Evolutionary conservation across 2,888 invertebrate genomes (phyloP).

Genomic region (Drosophila buzzatii): DNA sequence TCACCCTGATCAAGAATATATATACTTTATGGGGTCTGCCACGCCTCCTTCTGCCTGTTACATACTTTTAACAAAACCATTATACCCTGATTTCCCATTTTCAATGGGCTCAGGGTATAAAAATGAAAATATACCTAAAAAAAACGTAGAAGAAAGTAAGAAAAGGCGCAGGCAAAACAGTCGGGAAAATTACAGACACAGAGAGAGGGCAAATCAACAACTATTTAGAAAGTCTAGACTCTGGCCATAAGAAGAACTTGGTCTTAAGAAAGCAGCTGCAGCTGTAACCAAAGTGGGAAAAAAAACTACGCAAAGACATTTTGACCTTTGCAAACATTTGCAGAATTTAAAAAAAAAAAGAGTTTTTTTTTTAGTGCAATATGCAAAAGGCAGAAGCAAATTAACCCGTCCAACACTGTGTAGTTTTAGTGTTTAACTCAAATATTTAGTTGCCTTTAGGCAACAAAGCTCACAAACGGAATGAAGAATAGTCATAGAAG

Average conservation of each 20-base stretch:
- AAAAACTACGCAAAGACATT: slow-evolving; percentile 4
- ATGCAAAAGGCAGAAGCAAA: slow-evolving; percentile 9
- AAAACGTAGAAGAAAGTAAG: slow-evolving; percentile 25
- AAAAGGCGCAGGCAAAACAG: slow-evolving; percentile 60
- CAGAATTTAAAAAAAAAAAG: slow-evolving; percentile 2
- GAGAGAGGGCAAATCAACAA: slow-evolving; percentile 41
- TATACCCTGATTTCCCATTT: too few relatives aligned
- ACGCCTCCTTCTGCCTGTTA: too few relatives aligned
- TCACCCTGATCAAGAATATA: too few relatives aligned
- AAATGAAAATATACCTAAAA: slow-evolving; percentile 1
- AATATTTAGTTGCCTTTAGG: slow-evolving; percentile 6
- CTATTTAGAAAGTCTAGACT: slow-evolving; percentile 32
- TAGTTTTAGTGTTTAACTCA: background rate
- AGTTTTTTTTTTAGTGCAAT: background rate
- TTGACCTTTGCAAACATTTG: slow-evolving; percentile 28
- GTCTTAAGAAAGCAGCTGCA: background rate
- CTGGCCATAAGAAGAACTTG: slow-evolving; percentile 2
- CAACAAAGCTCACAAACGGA: background rate
- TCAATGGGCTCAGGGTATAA: too few relatives aligned
- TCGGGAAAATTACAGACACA: slow-evolving; percentile 5
- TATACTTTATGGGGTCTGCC: too few relatives aligned
- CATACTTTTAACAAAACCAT: too few relatives aligned
- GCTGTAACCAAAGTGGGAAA: background rate
- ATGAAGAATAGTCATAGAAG: too few relatives aligned
- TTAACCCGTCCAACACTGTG: slow-evolving; percentile 15